Evolutionary conservation across 64 coral and sea anemone species (phyloP).

Genomic region (Stichodactyla helianthus): DNA sequence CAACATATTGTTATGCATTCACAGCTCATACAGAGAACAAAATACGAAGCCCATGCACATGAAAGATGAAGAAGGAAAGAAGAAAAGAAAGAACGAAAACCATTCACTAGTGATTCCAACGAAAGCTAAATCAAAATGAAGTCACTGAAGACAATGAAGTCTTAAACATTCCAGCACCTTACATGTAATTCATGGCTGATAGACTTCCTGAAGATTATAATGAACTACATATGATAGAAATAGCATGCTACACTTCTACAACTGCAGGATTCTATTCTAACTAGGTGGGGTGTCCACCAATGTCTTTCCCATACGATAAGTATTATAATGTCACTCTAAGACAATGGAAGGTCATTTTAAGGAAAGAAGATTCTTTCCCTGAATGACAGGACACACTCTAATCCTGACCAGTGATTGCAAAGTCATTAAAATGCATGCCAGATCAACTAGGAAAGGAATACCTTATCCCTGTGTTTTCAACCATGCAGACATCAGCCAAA

Average conservation of each 20-base stretch:
- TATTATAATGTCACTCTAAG: neutral
- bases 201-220: neutral
- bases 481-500: neutral
- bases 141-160: neutral
- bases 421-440: no score
- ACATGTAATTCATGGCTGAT: no score
- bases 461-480: neutral
- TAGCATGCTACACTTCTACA: neutral
- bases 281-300: neutral
- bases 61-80: neutral
- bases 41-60: conserved; percentile 1
- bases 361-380: neutral
- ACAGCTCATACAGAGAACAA: neutral
- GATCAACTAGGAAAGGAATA: neutral
- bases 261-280: neutral
- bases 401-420: neutral
- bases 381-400: neutral
- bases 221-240: neutral
- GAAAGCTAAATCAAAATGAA: neutral
- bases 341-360: neutral
- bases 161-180: no score
- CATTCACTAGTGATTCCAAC: neutral
- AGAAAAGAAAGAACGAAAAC: neutral
- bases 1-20: no score
- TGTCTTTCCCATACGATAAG: neutral